Conservation (phyloP, 37 sponge, comb jelly and placozoan species). For the Eunapius fragilis region DNA sequence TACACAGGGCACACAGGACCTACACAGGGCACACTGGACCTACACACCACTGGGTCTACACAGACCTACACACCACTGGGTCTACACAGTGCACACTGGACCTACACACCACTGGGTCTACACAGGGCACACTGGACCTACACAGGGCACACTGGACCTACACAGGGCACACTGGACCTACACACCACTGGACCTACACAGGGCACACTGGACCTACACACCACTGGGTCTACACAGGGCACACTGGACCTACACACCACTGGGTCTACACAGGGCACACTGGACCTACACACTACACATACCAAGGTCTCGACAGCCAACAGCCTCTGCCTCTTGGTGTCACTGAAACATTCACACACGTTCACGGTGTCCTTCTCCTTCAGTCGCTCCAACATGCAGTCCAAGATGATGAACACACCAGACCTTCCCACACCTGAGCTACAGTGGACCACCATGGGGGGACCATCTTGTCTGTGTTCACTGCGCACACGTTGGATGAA, state of each 20-base stretch:
- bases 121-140: too few relatives aligned
- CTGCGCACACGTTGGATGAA: constrained; percentile 67
- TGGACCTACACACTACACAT: too few relatives aligned
- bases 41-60: too few relatives aligned
- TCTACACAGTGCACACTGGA: neutral
- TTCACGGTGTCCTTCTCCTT: constrained; percentile 3
- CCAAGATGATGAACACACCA: constrained; percentile 74
- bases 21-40: neutral
- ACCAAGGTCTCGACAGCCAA: neutral
- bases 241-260: neutral
- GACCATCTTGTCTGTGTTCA: neutral
- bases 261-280: neutral
- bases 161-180: too few relatives aligned
- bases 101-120: too few relatives aligned
- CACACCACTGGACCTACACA: too few relatives aligned
- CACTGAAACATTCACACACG: neutral
- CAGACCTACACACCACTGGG: too few relatives aligned
- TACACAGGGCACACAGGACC: neutral
- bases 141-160: too few relatives aligned
- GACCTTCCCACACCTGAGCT: constrained; percentile 84
- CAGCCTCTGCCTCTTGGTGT: neutral
- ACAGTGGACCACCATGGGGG: constrained; percentile 83
- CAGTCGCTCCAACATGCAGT: constrained; percentile 72
- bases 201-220: too few relatives aligned
- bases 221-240: too few relatives aligned